These are phyloP conservation scores for Myotis findleyi DNA, from an alignment of 2,797 vertebrate genomes.

Conservation along the genomic window DNA sequence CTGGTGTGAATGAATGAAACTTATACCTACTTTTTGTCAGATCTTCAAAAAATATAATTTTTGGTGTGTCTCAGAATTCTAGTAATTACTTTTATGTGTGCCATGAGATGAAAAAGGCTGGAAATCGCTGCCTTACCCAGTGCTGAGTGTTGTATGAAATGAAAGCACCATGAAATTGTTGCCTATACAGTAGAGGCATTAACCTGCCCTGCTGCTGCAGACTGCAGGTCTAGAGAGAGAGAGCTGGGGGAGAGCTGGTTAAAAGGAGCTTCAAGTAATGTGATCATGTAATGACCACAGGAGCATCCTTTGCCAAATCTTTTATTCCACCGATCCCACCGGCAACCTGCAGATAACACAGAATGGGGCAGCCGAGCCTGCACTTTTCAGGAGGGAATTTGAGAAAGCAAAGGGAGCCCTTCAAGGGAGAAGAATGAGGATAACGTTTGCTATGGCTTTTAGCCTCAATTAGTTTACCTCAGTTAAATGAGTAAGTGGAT, in stretches of 20 bases:
- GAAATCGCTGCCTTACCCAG: not conserved
- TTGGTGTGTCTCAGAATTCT: not conserved
- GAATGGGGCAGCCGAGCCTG: not conserved
- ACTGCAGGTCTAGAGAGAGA: not conserved
- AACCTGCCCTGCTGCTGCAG: not conserved
- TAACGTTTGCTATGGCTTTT: not conserved
- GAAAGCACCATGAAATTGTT: not conserved
- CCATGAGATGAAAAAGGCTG: not conserved
- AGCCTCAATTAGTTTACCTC: not conserved
- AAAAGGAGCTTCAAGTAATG: constrained; percentile 38
- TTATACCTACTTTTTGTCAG: not conserved
- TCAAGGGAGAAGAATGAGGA: not conserved
- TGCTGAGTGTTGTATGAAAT: not conserved
- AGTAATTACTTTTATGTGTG: not conserved
- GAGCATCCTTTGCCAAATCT: not conserved
- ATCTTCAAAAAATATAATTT: not conserved
- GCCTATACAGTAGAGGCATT: not conserved
- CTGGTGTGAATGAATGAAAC: not conserved
- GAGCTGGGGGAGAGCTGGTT: not conserved
- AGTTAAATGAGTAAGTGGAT: not conserved
- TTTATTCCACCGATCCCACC: not conserved
- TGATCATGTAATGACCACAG: not conserved
- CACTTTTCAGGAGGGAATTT: not conserved
- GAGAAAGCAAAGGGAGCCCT: not conserved
- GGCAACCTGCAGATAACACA: not conserved